Base-by-base conservation (phyloP, 2,888 invertebrate genomes). In the Hermaeophaga mercurialis region DNA sequence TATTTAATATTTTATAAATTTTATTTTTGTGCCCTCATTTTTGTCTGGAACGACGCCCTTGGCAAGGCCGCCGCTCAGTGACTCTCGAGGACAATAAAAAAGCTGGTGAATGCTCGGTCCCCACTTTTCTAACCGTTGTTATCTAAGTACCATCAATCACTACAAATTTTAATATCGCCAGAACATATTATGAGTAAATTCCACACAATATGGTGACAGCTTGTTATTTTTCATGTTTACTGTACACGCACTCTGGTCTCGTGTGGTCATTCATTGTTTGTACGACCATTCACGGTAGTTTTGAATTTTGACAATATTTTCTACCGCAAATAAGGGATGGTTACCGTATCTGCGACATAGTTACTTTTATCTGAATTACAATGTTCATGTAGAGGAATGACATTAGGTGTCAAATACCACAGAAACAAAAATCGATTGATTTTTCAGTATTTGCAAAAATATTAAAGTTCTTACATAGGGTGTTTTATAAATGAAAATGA, bases 141-240 rank as follows among this genome's bases (percentile, higher is more conserved):
- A 73, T 74, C 74, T 74, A 72, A 73, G 73, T 75, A 76, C 73
- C 78, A 78, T 78, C 78, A 78, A 78, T 78, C 78, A 78, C 69
- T 71, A 75, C 72, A 75, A 77, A 78, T 78, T 78, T 78, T 78
- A 78, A 78, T 78, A 78, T 77, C 76, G 75, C 73, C 70, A 70
- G 72, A 73, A 76, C 74, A 72, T 75, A 76, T 76, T 77, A 76
- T 75, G 74, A 75, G 74, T 75, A 76, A 75, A 75, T 75, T 76
- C 73, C 72, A 70, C 70, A 77, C 75, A 76, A 76, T 76, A 74
- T 72, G 62, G 71, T 75, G 75, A 76, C 77, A 77, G 75, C 74
- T 68, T 74, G 75, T 72, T 73, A 70, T 73, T 73, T 73, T 70
- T 70, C 64, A 52, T 24, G 43, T 43, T 24, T 43, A 43, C 43